Conservation (phyloP, 92 coral and sea anemone species). For the Porites divaricata region DNA sequence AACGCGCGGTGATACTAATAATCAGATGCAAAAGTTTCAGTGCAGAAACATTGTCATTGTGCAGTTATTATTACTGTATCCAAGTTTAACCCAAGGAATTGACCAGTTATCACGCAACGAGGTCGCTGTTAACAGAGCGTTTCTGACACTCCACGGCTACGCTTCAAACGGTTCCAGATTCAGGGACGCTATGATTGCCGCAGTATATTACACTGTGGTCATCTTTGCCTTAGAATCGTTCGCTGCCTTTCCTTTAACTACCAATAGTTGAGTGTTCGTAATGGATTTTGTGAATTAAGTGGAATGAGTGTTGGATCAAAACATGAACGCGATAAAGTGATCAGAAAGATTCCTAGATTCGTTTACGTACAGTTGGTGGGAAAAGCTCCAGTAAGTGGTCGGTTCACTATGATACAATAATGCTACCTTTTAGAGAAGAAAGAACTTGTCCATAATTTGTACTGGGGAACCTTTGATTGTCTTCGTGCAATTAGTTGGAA, state of each 20-base stretch:
- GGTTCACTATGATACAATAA: too few relatives aligned
- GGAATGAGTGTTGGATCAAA: neutral
- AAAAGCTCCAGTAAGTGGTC: constrained; percentile 1
- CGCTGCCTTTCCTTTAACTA: constrained; percentile 12
- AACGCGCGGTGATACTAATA: neutral
- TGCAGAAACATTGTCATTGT: neutral
- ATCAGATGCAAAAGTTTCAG: neutral
- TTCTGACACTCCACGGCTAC: neutral
- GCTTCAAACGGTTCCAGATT: neutral
- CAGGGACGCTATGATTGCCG: neutral
- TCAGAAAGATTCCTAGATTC: constrained; percentile 4
- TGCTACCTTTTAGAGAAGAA: neutral
- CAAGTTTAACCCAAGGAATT: neutral
- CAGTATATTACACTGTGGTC: constrained; percentile 6
- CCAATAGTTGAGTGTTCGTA: neutral
- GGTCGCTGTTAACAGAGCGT: constrained; percentile 10
- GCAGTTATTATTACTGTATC: neutral
- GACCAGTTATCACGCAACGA: neutral
- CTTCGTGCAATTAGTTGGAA: too few relatives aligned
- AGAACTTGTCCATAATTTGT: too few relatives aligned
- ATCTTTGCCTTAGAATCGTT: neutral
- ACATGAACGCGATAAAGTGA: neutral
- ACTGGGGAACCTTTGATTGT: neutral
- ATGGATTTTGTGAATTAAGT: constrained; percentile 26
- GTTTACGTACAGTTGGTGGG: constrained; percentile 9